Evolutionary conservation across 2,113 vertebrate genomes (phyloP).

Genomic region (Psophia crepitans): DNA sequence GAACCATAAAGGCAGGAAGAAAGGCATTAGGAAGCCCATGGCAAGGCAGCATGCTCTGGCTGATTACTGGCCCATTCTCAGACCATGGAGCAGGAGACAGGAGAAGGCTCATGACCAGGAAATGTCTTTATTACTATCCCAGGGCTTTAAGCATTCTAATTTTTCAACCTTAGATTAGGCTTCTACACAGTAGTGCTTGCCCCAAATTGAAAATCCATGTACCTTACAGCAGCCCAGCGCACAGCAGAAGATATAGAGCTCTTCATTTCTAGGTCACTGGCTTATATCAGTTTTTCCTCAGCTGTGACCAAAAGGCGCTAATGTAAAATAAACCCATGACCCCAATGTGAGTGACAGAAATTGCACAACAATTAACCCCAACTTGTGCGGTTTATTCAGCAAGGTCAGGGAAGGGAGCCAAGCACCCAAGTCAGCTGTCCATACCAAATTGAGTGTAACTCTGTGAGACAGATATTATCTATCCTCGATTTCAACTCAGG

Average conservation of each 20-base stretch:
- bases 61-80: background rate
- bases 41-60: background rate
- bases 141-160: background rate
- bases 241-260: background rate
- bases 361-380: background rate
- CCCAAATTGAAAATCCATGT: background rate
- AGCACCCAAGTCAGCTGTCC: background rate
- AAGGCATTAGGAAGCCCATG: background rate
- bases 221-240: background rate
- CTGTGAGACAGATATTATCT: background rate
- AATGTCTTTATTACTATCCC: background rate
- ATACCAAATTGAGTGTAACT: background rate
- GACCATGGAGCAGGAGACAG: background rate
- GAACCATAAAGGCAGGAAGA: background rate
- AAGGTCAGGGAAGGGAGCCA: background rate
- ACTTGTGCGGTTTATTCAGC: background rate
- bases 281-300: background rate
- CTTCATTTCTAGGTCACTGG: constrained; percentile 1
- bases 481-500: background rate
- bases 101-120: accelerated
- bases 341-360: background rate
- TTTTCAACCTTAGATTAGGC: background rate
- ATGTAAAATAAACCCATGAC: background rate
- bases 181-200: background rate
- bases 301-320: background rate